Conservation (phyloP, 1,140 invertebrate genomes). For the Aphaenogaster floridana region DNA sequence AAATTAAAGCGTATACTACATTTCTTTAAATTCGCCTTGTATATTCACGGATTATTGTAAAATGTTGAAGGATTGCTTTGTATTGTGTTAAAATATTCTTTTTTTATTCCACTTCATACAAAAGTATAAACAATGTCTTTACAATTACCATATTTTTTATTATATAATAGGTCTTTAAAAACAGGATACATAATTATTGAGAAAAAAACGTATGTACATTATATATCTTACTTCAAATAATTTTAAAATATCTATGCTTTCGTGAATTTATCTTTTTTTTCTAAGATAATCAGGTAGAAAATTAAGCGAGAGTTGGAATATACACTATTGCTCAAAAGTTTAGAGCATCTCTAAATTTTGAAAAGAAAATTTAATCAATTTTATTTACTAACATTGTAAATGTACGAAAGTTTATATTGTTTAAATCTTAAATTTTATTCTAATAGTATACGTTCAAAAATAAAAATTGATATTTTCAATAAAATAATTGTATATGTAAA, state of each 20-base stretch:
- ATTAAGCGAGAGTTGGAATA: not conserved
- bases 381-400: too few species aligned
- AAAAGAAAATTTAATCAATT: too few species aligned
- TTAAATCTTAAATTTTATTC: too few species aligned
- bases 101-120: not conserved
- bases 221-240: not conserved
- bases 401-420: too few species aligned
- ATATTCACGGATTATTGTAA: not conserved
- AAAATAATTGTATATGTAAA: too few species aligned
- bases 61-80: not conserved
- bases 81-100: conserved; percentile 5
- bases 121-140: conserved; percentile 10
- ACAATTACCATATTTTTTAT: not conserved
- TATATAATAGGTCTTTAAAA: not conserved
- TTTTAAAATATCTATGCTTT: not conserved
- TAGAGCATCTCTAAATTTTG: too few species aligned
- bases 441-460: too few species aligned
- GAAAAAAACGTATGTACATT: not conserved
- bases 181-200: not conserved
- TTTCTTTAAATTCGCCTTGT: not conserved
- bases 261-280: not conserved
- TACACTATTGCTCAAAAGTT: too few species aligned
- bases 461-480: too few species aligned
- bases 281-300: not conserved
- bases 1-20: not conserved